A percentile compares a stretch with the other conserved stretches of the same genome.
Conservation (phyloP, 2,888 invertebrate genomes). For the Anoncus sp. region DNA sequence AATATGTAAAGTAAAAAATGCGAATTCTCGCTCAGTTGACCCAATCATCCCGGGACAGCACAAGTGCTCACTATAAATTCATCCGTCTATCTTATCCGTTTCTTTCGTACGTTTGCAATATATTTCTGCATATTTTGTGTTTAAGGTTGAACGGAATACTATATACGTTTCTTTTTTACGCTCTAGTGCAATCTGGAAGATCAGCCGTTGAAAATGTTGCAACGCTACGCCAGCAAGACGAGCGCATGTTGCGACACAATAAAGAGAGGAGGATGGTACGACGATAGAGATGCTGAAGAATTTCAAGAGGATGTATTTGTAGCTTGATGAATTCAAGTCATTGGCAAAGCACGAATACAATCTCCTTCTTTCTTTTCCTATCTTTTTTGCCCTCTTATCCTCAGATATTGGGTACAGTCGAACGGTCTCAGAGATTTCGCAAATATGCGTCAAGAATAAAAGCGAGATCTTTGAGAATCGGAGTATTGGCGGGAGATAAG, state of each 20-base stretch:
- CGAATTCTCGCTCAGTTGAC: background rate
- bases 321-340: background rate
- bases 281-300: slow-evolving; percentile 32
- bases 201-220: slow-evolving; percentile 41
- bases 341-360: background rate
- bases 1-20: slow-evolving; percentile 4
- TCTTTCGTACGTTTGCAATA: background rate
- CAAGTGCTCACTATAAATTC: slow-evolving; percentile 13
- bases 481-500: background rate
- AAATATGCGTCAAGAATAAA: background rate
- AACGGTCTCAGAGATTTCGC: background rate
- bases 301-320: slow-evolving; percentile 8
- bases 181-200: slow-evolving; percentile 13
- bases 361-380: slow-evolving; percentile 8
- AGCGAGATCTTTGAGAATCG: background rate
- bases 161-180: background rate
- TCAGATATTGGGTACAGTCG: background rate
- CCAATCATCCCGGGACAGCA: background rate
- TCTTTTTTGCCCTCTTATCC: background rate
- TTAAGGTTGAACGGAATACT: background rate
- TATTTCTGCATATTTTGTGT: background rate
- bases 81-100: background rate
- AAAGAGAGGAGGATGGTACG: slow-evolving; percentile 16
- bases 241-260: slow-evolving; percentile 48
- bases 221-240: slow-evolving; percentile 9